phyloP scores from a whole-genome alignment of 2,797 vertebrate species.

The Gymnoscopelus braueri region DNA sequence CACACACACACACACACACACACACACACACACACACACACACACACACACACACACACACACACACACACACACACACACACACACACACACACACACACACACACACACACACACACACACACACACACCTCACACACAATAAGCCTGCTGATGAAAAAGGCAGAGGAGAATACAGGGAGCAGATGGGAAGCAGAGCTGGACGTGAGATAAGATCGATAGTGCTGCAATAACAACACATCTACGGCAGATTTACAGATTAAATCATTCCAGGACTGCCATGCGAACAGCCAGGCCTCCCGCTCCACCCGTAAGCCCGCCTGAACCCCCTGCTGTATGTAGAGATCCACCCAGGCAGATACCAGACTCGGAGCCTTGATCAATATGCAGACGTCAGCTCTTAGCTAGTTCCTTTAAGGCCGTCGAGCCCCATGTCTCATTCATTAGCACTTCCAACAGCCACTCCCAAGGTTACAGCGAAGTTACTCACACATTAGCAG shows the following conservation, averaged over 20 bases:
- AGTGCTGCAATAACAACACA: constrained; percentile 67
- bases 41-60: background rate
- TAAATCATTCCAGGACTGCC: constrained; percentile 48
- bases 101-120: constrained; percentile 8
- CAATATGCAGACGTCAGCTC: constrained; percentile 67
- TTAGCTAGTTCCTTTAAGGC: constrained; percentile 30
- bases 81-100: constrained; percentile 5
- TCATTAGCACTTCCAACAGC: constrained; percentile 52
- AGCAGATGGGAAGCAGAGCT: constrained; percentile 58
- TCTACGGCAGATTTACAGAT: constrained; percentile 75
- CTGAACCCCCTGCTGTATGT: constrained; percentile 26
- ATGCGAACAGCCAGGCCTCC: constrained; percentile 16
- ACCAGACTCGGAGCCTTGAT: constrained; percentile 51
- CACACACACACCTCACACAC: background rate
- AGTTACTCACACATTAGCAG: constrained; percentile 56
- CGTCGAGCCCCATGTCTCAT: constrained; percentile 38
- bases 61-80: constrained; percentile 7
- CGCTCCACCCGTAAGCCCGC: background rate
- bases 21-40: constrained; percentile 8
- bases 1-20: constrained; percentile 5
- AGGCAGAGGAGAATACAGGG: constrained; percentile 30
- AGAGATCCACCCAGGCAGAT: constrained; percentile 46
- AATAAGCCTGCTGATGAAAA: constrained; percentile 32
- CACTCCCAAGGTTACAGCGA: constrained; percentile 63
- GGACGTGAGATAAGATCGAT: constrained; percentile 70